Base-by-base conservation (phyloP, 2,888 invertebrate genomes). In the Melinaea menophilus region DNA sequence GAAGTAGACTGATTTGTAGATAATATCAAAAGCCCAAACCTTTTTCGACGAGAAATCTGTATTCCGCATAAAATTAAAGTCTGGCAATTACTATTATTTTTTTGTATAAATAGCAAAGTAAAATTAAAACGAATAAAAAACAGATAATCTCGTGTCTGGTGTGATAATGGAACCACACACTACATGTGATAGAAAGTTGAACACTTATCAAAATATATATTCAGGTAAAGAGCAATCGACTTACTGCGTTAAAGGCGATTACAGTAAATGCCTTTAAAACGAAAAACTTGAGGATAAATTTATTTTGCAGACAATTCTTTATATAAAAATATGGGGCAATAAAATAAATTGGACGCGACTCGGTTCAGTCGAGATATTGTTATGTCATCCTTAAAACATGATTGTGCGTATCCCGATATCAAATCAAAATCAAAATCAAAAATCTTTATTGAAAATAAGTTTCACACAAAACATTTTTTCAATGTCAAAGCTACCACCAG, bases 321-420 rank as follows among this genome's bases (percentile, higher is more conserved):
- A 13, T 51, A 2, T 22, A 70, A 73, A n/a, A 75, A 71, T 73
- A 75, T 73, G 71, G 54, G 69, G 72, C 70, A 69, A 75, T 77
- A 77, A 77, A 77, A 72, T 71, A 77, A 77, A 77, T 77, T 76
- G 77, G 76, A 75, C 63, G 67, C 59, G 56, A 65, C 64, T 66
- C 61, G 59, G 64, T 63, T 56, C 62, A 54, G 60, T 47, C 67
- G 56, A 60, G 65, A 62, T 69, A 69, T 71, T 66, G 69, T 69
- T 72, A 71, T 73, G 68, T 67, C 64, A 62, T 47, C 57, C 59
- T 56, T 51, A 7, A 51, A 31, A 51, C 3, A 31, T 5, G 7
- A 13, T 48, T 48, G 51, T 11, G 31, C 31, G 31, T 22, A 22
- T 22, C 9, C 11, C 7, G 9, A 11, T 2, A n/a, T n/a, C n/a